phyloP scores from a whole-genome alignment of 2,888 invertebrate species.

The Carabus problematicus region DNA sequence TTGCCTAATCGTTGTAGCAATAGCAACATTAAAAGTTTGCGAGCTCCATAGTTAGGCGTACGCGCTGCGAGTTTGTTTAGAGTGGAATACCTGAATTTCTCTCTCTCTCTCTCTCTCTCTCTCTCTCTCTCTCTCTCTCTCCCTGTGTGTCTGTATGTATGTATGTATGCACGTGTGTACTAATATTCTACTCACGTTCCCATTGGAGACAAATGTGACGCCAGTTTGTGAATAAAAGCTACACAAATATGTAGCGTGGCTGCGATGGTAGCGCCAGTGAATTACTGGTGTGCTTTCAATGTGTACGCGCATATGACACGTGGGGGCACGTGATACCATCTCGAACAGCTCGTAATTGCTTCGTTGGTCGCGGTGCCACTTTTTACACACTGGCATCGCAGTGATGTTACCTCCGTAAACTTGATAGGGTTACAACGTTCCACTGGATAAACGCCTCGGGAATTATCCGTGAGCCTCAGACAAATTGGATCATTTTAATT shows the following conservation, averaged over 20 bases:
- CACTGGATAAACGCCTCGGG: constrained; percentile 12
- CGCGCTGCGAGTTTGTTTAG: too few species aligned
- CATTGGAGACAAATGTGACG: constrained; percentile 23
- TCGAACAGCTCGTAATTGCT: constrained; percentile 13
- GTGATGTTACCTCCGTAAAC: not conserved
- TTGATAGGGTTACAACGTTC: constrained; percentile 3
- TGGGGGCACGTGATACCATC: constrained; percentile 7
- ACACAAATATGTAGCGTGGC: not conserved
- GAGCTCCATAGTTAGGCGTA: too few species aligned
- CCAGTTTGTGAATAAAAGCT: constrained; percentile 17
- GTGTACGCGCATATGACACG: constrained; percentile 8
- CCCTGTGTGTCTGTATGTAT: too few species aligned
- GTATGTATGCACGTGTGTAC: not conserved
- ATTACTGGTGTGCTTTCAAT: not conserved
- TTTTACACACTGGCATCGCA: constrained; percentile 1
- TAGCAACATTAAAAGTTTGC: too few species aligned
- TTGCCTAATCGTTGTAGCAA: too few species aligned
- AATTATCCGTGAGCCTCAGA: constrained; percentile 4
- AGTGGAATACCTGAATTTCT: too few species aligned
- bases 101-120: too few species aligned
- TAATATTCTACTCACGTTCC: constrained; percentile 29
- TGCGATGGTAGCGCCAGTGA: too few species aligned
- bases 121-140: too few species aligned
- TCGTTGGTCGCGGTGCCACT: not conserved
- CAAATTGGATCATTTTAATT: constrained; percentile 17